phyloP scores from a whole-genome alignment of 2,888 invertebrate species.

The Oeneis ivallda region DNA sequence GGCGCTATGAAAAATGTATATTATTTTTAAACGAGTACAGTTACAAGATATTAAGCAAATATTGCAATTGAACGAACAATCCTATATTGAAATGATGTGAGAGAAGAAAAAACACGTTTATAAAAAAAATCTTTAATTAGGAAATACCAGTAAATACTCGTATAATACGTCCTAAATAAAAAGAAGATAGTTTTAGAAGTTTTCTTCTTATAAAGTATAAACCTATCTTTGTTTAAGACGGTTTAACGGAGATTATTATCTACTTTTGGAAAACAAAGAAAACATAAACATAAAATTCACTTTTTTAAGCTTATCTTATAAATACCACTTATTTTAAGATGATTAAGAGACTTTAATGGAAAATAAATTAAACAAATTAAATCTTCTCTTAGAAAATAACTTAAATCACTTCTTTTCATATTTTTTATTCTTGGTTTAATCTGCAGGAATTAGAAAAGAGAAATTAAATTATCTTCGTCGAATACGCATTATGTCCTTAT shows the following conservation, averaged over 20 bases:
- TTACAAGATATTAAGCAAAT: not conserved
- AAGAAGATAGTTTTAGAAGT: too few species aligned
- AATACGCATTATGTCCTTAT: slow-evolving; percentile 31
- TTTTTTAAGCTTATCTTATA: not conserved
- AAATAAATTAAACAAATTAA: not conserved
- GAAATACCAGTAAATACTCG: not conserved
- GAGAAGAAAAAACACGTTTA: not conserved
- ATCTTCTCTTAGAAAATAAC: not conserved
- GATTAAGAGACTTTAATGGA: too few species aligned
- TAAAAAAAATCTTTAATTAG: not conserved
- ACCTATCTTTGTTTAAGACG: too few species aligned
- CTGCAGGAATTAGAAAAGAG: not conserved
- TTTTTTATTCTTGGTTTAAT: too few species aligned
- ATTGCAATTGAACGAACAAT: not conserved
- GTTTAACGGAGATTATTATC: too few species aligned
- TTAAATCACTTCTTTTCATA: not conserved
- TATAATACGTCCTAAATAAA: too few species aligned
- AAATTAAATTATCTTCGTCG: slow-evolving; percentile 29
- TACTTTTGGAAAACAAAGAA: not conserved
- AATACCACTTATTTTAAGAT: too few species aligned
- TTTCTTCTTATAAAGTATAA: too few species aligned
- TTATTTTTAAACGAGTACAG: not conserved
- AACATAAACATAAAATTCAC: not conserved
- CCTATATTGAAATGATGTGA: not conserved
- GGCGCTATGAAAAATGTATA: not conserved